Evolutionary conservation across 2,888 invertebrate genomes (phyloP), one percentile per base, ranked within the genome.

Genomic region (Falcaria lacertinaria): DNA sequence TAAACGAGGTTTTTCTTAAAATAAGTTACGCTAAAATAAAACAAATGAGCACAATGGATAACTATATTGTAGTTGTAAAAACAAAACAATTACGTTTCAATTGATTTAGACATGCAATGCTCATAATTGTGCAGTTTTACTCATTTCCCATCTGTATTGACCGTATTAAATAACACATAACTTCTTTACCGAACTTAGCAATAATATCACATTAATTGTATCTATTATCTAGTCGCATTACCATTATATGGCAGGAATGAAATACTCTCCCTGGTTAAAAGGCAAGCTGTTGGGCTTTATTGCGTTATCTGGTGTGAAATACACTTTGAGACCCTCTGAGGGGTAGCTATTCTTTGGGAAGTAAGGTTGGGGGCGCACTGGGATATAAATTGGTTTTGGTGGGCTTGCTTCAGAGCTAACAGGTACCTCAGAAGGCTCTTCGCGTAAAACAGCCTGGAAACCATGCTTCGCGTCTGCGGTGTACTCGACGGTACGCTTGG

Each of bases 371-470:
- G 37, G 37, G 7, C 25, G 22, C 15, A 48, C 56, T 39, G 47
- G 50, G 35, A 44, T 44, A 48, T 54, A 59, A 39, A 42, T 50
- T 35, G 47, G 49, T 25, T 48, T 64, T 40, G 41, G 38, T 15
- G n/a, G n/a, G n/a, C n/a, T n/a, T n/a, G n/a, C n/a, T n/a, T n/a
- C n/a, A n/a, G n/a, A n/a, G n/a, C n/a, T n/a, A n/a, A n/a, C n/a
- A n/a, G n/a, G n/a, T n/a, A n/a, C n/a, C n/a, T n/a, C 59, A 3
- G 69, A 59, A 14, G 89, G 87, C 47, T 90, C 89, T 46, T 80
- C 84, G 33, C 79, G 76, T 1, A 91, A 69, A 0, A 89, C 77
- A 15, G 91, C 91, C 59, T 88, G 86, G 70, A 91, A 91, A 8
- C 91, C 91, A 42, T 86, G 77, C 46, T 79, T 67, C 0, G 89